Conservation (phyloP, 2,113 vertebrate species). For the Anser cygnoides region DNA sequence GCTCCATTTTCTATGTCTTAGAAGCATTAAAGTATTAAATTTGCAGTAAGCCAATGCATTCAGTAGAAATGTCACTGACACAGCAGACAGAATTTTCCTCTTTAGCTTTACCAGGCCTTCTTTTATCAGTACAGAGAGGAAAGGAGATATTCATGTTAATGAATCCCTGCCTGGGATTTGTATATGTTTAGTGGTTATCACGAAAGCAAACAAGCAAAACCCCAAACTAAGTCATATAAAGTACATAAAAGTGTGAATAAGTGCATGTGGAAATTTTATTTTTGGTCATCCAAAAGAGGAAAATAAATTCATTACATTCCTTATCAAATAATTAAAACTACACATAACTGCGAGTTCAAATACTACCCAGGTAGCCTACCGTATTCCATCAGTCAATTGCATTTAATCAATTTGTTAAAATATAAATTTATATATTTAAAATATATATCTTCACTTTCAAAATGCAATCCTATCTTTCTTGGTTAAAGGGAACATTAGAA, state of each 20-base stretch:
- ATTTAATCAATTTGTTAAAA: background rate
- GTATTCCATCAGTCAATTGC: background rate
- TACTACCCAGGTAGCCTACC: background rate
- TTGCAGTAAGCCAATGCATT: background rate
- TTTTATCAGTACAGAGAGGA: background rate
- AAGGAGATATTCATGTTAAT: background rate
- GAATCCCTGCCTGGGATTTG: background rate
- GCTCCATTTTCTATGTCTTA: background rate
- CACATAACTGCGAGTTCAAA: background rate
- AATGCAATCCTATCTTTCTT: background rate
- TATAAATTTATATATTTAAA: too few species aligned
- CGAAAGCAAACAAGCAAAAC: background rate
- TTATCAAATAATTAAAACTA: background rate
- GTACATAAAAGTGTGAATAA: background rate
- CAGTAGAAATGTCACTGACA: background rate
- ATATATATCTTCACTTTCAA: background rate
- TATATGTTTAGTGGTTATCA: background rate
- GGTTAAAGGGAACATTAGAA: background rate
- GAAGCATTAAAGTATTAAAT: background rate
- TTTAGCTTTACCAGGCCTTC: background rate
- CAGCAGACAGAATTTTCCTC: background rate
- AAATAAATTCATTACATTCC: background rate
- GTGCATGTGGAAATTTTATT: background rate
- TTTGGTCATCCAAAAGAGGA: background rate
- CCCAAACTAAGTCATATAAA: background rate